A percentile compares a stretch with the other conserved stretches of the same genome.
Conservation (phyloP, 2,113 vertebrate species). For the Tursiops truncatus region DNA sequence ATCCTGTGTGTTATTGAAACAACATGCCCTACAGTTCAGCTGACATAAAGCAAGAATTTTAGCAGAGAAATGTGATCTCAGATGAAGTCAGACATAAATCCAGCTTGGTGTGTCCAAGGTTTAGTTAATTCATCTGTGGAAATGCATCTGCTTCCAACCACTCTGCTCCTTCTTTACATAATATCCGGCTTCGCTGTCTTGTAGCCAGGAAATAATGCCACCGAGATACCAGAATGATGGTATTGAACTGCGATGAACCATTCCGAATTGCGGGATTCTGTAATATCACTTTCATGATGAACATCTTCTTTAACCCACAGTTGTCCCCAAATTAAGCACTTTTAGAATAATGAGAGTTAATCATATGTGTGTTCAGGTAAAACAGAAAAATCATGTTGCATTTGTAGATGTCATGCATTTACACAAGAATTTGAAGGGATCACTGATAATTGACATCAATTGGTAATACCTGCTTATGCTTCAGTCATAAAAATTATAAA, state of each 20-base stretch:
- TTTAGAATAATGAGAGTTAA: neutral
- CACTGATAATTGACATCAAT: neutral
- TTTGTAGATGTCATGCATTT: neutral
- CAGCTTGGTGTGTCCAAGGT: neutral
- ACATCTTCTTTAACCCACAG: neutral
- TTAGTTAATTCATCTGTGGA: neutral
- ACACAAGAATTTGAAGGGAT: neutral
- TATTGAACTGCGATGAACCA: neutral
- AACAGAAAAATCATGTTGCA: neutral
- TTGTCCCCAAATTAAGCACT: neutral
- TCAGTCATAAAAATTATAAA: neutral
- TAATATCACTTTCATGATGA: neutral
- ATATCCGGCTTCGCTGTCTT: neutral
- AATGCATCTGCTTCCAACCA: neutral
- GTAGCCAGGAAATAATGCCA: neutral
- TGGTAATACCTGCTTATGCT: neutral
- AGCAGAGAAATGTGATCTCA: neutral
- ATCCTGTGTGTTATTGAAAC: neutral
- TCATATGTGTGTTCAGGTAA: neutral
- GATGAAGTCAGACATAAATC: neutral
- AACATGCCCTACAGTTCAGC: neutral
- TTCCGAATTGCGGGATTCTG: neutral
- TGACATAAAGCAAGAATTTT: neutral
- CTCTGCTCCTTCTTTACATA: neutral
- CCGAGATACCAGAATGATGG: neutral